These are phyloP conservation scores for Coenonympha glycerion DNA, from an alignment of 2,888 invertebrate species.

Conservation along the genomic window DNA sequence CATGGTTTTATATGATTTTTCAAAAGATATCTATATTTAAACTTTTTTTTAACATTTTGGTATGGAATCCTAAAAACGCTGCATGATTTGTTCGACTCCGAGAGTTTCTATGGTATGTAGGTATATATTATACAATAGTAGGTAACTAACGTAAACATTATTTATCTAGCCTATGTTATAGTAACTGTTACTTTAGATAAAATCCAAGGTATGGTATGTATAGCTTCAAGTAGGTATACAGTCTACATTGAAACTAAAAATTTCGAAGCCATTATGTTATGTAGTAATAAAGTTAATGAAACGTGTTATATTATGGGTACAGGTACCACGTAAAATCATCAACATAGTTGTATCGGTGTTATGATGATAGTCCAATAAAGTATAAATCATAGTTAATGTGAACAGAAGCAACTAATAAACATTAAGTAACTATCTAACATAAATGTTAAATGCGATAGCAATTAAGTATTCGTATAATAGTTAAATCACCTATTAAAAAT, in stretches of 20 bases:
- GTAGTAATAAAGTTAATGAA: neutral
- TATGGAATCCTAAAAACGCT: too few species aligned
- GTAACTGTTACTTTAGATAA: too few species aligned
- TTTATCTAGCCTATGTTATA: too few species aligned
- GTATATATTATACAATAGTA: too few species aligned
- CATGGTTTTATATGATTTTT: too few species aligned
- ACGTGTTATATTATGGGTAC: neutral
- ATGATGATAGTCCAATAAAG: constrained; percentile 11
- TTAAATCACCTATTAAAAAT: constrained; percentile 3
- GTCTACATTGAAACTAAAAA: neutral
- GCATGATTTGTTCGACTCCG: too few species aligned
- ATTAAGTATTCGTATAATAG: constrained; percentile 1
- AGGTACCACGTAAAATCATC: neutral
- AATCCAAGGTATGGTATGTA: too few species aligned
- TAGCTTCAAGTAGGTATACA: too few species aligned
- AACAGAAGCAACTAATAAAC: constrained; percentile 16
- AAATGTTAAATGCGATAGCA: neutral
- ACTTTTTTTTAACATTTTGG: too few species aligned
- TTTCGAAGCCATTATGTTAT: neutral
- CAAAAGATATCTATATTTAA: too few species aligned
- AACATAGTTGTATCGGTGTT: constrained; percentile 10
- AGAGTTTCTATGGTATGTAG: too few species aligned
- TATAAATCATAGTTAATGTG: constrained; percentile 13
- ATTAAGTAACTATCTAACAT: neutral
- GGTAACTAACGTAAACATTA: too few species aligned